Conservation (phyloP, 2,888 invertebrate genomes). For the Eueremaeus valkanovi region DNA sequence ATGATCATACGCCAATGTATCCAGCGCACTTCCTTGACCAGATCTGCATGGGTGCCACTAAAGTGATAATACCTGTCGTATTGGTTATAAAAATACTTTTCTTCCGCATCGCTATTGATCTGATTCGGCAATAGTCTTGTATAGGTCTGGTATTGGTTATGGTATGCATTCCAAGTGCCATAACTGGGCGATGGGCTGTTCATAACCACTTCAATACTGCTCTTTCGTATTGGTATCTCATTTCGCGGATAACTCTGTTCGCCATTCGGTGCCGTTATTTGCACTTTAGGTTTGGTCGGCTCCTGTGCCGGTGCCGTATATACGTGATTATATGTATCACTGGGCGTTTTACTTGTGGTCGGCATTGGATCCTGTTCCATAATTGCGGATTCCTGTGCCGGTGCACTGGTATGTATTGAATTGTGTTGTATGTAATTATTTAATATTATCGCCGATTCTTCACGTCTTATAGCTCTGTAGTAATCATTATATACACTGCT, state of each 20-base stretch:
- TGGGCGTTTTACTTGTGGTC: background rate
- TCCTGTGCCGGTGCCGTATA: background rate
- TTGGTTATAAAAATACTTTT: background rate
- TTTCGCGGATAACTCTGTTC: background rate
- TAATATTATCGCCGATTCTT: background rate
- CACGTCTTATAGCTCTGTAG: constrained; percentile 10
- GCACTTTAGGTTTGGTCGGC: background rate
- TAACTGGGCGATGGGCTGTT: background rate
- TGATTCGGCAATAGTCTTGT: background rate
- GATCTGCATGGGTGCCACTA: background rate
- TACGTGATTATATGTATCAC: background rate
- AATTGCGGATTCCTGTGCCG: background rate
- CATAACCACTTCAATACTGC: background rate
- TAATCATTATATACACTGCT: constrained; percentile 11
- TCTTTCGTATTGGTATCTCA: background rate
- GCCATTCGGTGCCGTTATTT: constrained; percentile 22
- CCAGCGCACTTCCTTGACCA: background rate
- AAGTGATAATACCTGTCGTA: background rate
- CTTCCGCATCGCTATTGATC: background rate
- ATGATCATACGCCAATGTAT: constrained; percentile 40
- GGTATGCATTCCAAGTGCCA: background rate
- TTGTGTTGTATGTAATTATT: background rate
- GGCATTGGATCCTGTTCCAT: background rate
- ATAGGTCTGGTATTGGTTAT: constrained; percentile 10
- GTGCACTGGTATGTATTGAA: background rate